Conservation (phyloP, 2,797 vertebrate species). For the Gambelia wislizenii region DNA sequence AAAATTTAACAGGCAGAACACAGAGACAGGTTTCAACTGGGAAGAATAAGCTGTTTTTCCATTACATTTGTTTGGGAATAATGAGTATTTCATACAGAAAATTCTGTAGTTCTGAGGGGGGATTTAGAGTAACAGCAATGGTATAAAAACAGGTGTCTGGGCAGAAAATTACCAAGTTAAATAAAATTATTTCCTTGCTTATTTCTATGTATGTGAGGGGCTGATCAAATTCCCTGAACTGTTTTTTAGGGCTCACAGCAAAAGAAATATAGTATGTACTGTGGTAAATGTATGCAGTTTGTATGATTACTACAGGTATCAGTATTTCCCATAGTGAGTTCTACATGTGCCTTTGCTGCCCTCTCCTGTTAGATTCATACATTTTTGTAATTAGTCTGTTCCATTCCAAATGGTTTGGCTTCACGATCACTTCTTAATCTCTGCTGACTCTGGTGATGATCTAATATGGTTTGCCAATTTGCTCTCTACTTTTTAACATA, state of each 20-base stretch:
- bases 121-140: background rate
- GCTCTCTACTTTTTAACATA: background rate
- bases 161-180: background rate
- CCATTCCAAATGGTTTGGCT: rapidly evolving
- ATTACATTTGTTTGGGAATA: too few species aligned
- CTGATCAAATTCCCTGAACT: background rate
- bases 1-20: too few species aligned
- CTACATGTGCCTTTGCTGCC: background rate
- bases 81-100: background rate
- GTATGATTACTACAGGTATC: background rate
- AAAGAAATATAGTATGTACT: background rate
- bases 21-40: too few species aligned
- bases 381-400: background rate
- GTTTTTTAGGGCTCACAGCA: background rate
- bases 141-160: too few species aligned
- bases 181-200: background rate
- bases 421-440: background rate
- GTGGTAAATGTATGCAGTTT: background rate
- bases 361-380: constrained; percentile 47
- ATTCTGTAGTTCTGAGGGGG: background rate
- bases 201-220: background rate
- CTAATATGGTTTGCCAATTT: background rate
- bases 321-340: background rate
- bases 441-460: background rate
- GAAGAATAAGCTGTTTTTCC: too few species aligned